Evolutionary conservation across 2,113 vertebrate genomes (phyloP), one percentile per base, ranked within the genome.

Genomic region (Puntigrus tetrazona): DNA sequence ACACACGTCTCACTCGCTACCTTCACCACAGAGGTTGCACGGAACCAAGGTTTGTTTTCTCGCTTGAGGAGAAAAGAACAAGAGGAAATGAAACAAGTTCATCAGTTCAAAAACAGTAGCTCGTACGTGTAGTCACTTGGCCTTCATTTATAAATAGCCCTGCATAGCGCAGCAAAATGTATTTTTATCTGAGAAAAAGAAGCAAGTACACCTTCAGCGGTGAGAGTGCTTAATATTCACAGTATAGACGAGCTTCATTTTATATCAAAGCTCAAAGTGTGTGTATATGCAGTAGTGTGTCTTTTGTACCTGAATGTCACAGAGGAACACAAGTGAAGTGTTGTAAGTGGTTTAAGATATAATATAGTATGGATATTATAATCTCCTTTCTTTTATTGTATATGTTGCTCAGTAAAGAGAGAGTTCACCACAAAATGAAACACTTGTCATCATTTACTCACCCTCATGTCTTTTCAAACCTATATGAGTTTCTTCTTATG

Each of bases 81-180:
- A 34, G 9, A 34, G 63, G 6, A 81, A 52, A 70, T 70, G 7
- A 43, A 25, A 45, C 27, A 65, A 59, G 75, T 78, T 78, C 75
- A 78, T 11, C 7, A n/a, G 36, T 61, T 78, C 77, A 45, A 52
- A 81, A 78, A 57, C 29, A n/a, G 47, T 34, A 81, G 43, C 79
- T 69, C 9, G 16, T 67, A 31, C 4, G 2, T 82, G 29, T n/a
- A 52, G 45, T 36, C 18, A n/a, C 50, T 67, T 81, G 57, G 38
- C 36, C 34, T 41, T 63, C 4, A 6, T 81, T 4, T 81, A 67
- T 78, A 59, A 75, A 75, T 75, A 75, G 25, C 16, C 41, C 27
- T 50, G 27, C 27, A 20, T 50, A 50, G 45, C 45, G 7, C 16
- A 75, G 73, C 73, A 31, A 27, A 50, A 50, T 75, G 0, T 20